Evolutionary conservation across 2,113 vertebrate genomes (phyloP).

Genomic region (Stigmatopora nigra): DNA sequence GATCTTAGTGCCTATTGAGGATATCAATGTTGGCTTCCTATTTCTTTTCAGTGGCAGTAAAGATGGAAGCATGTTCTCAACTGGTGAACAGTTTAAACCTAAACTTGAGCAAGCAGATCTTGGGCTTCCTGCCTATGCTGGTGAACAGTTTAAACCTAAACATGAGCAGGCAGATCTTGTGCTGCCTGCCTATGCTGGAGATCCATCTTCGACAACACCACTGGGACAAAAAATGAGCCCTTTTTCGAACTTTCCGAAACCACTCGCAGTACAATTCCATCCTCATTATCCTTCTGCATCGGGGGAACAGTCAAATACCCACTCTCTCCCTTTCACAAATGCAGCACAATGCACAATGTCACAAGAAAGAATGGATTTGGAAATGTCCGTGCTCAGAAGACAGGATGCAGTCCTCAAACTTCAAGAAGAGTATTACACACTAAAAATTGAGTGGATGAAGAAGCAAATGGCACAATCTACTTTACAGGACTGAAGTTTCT

Average conservation of each 20-base stretch:
- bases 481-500: constrained; percentile 18
- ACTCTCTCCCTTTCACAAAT: constrained; percentile 9
- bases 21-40: background rate
- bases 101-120: constrained; percentile 10
- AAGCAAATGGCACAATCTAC: constrained; percentile 28
- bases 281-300: constrained; percentile 6
- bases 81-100: constrained; percentile 13
- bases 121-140: background rate
- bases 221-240: constrained; percentile 13
- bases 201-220: constrained; percentile 5
- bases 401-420: constrained; percentile 50
- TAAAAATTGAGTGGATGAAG: constrained; percentile 51
- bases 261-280: constrained; percentile 5
- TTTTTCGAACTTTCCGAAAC: constrained; percentile 16
- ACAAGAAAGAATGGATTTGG: constrained; percentile 47
- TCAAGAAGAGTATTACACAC: constrained; percentile 56
- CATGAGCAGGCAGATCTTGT: constrained; percentile 7
- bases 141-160: no score
- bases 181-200: constrained; percentile 4
- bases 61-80: constrained; percentile 10
- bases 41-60: constrained; percentile 25
- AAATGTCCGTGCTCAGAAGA: constrained; percentile 52
- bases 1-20: background rate
- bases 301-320: constrained; percentile 9
- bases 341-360: constrained; percentile 13